Evolutionary conservation across 2,113 vertebrate genomes (phyloP).

Genomic region (Lepidiolamprologus cunningtoni): DNA sequence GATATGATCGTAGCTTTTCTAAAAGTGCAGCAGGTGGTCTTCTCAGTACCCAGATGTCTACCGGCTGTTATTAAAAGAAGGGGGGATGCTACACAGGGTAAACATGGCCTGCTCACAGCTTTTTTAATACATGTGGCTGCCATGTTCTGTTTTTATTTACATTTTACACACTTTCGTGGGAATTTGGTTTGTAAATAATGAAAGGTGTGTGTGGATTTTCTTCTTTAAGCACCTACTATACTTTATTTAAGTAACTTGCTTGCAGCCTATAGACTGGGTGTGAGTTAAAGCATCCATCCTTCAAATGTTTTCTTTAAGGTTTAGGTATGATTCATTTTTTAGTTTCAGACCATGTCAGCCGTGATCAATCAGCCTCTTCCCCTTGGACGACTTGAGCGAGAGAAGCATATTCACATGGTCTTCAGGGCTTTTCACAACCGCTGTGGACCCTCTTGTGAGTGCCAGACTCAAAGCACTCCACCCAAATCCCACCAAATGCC

Average conservation of each 20-base stretch:
- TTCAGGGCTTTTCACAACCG: slow-evolving; percentile 47
- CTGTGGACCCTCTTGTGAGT: slow-evolving; percentile 9
- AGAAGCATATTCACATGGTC: slow-evolving; percentile 71
- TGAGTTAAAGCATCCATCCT: neutral
- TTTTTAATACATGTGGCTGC: neutral
- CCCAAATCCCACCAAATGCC: neutral
- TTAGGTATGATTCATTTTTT: neutral
- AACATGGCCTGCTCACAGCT: neutral
- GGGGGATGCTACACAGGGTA: neutral
- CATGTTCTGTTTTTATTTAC: neutral
- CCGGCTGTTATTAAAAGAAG: neutral
- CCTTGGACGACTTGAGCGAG: slow-evolving; percentile 64
- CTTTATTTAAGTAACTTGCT: neutral
- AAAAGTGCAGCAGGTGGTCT: neutral
- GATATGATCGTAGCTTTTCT: neutral
- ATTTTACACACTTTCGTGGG: neutral
- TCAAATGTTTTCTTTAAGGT: neutral
- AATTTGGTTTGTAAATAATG: neutral
- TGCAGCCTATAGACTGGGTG: neutral
- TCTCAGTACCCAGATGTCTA: neutral
- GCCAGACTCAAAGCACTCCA: neutral
- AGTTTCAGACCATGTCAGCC: slow-evolving; percentile 53
- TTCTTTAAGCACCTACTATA: neutral
- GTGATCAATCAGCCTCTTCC: slow-evolving; percentile 69
- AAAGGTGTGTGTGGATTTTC: neutral